Percentiles rank a stretch among this genome's conserved stretches.
Conservation (phyloP, 2,888 invertebrate genomes). For the Abrostola tripartita region DNA sequence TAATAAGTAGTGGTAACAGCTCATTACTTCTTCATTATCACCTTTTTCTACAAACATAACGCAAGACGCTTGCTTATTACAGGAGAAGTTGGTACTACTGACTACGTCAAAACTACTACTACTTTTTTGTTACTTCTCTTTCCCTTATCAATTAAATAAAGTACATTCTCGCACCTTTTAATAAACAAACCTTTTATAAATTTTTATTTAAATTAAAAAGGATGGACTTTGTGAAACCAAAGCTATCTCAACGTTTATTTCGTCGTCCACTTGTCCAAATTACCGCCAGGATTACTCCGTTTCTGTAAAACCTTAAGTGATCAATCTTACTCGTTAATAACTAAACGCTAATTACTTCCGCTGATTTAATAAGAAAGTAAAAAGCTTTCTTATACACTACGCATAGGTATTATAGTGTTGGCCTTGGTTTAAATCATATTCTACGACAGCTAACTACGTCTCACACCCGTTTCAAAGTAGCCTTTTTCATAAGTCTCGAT, state of each 20-base stretch:
- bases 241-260: constrained; percentile 36
- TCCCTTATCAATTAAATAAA: no score
- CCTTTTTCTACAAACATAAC: constrained; percentile 1
- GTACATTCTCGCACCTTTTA: no score
- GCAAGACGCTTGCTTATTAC: constrained; percentile 10
- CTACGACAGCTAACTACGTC: no score
- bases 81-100: constrained; percentile 10
- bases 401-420: no score
- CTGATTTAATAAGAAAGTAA: constrained; percentile 27
- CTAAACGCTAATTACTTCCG: constrained; percentile 18
- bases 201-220: constrained; percentile 10
- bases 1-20: no score
- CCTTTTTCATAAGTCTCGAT: constrained; percentile 7
- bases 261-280: constrained; percentile 29
- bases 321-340: constrained; percentile 40
- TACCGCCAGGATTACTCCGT: constrained; percentile 31
- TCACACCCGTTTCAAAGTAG: not conserved
- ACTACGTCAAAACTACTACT: no score
- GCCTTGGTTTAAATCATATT: no score
- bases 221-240: constrained; percentile 34
- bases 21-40: no score
- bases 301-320: constrained; percentile 24
- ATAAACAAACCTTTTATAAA: no score
- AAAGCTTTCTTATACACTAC: no score
- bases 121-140: no score